phyloP scores from a whole-genome alignment of 2,888 invertebrate genomes.

The Coleophora deauratella region DNA sequence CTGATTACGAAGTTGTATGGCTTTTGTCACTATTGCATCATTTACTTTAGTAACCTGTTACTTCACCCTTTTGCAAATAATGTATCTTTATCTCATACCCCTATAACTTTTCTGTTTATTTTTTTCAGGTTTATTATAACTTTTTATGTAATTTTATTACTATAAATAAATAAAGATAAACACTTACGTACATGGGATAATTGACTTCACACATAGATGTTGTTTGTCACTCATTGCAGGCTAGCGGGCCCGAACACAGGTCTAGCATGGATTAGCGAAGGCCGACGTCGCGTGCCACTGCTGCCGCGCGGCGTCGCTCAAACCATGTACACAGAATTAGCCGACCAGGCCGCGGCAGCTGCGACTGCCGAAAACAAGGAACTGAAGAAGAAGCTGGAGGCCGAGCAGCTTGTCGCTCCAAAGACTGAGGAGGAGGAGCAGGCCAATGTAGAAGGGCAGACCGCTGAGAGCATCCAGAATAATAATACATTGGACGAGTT shows the following conservation, averaged over 20 bases:
- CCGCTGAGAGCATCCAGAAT: conserved; percentile 38
- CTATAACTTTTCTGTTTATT: too few species aligned
- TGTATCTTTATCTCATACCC: too few species aligned
- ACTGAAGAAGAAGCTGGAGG: conserved; percentile 48
- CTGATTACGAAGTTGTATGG: too few species aligned
- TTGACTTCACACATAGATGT: too few species aligned
- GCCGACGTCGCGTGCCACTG: conserved; percentile 86
- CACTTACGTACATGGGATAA: too few species aligned
- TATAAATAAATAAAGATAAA: too few species aligned
- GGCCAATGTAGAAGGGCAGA: conserved; percentile 41
- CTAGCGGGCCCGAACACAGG: conserved; percentile 79
- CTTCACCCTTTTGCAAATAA: too few species aligned
- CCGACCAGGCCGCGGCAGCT: conserved; percentile 80
- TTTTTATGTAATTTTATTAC: too few species aligned
- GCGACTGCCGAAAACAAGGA: conserved; percentile 54
- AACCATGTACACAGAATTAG: conserved; percentile 87
- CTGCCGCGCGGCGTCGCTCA: conserved; percentile 89
- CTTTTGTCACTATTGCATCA: too few species aligned
- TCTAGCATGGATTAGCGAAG: conserved; percentile 90
- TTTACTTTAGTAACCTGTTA: too few species aligned
- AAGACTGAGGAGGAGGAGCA: conserved; percentile 48
- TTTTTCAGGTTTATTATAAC: too few species aligned
- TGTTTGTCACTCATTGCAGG: conserved; percentile 48
- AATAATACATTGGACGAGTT: conserved; percentile 46
- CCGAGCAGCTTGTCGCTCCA: conserved; percentile 47